Evolutionary conservation across 2,888 invertebrate genomes (phyloP), one percentile per base, ranked within the genome.

Genomic region (Fragum fragum): DNA sequence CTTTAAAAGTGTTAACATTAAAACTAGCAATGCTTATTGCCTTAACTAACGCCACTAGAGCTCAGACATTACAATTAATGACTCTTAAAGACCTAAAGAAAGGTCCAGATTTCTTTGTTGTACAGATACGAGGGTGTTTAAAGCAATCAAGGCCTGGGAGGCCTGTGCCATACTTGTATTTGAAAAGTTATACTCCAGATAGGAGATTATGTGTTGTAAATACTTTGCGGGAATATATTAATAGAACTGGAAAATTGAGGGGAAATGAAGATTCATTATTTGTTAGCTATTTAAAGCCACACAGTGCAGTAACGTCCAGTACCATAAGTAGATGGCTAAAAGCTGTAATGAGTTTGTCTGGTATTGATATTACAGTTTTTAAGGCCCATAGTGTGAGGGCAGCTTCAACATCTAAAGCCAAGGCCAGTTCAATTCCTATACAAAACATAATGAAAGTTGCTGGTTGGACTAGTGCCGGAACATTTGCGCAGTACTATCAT

Each of bases 241-340:
- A n/a, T n/a, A n/a, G n/a, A n/a, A n/a, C 11, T 57, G 57, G n/a
- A 3, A 26, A 23, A 57, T 26, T 23, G 73, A 76, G 79, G 63
- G 68, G 21, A 26, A n/a, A 57, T 21, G 47, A 57, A 52, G 28
- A 39, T n/a, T 47, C 29, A 9, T 39, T 81, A n/a, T 71, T 81
- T 47, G 47, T 77, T 16, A 77, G 74, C 73, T 76, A 77, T 61
- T 53, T 77, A 81, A 77, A 77, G n/a, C 81, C 81, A 55, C 53
- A 78, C 53, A 53, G 39, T 28, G 26, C 77, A 36, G 77, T 81
- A 7, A 29, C 63, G 2, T 29, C 63, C 1, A 9, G 29, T 32
- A 63, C 63, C 3, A 63, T 63, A 9, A 63, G 63, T 63, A 2
- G 63, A 32, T 63, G 63, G 63, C 18, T 63, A n/a, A 63, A 63